phyloP scores from a whole-genome alignment of 1,140 invertebrate species.

The Procambarus clarkii region DNA sequence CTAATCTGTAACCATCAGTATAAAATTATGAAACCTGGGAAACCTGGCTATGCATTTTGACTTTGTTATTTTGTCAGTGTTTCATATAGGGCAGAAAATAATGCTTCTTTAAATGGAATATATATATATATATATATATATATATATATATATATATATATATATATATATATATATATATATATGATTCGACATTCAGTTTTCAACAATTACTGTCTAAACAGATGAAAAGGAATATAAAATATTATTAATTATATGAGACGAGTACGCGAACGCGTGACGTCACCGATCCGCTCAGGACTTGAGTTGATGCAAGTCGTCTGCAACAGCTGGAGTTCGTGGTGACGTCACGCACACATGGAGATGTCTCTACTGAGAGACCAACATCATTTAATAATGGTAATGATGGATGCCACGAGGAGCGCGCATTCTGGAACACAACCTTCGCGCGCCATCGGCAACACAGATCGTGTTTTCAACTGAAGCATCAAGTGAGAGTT shows the following conservation, averaged over 20 bases:
- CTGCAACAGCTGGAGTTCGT: not conserved
- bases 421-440: no score
- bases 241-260: no score
- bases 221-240: no score
- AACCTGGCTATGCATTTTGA: constrained; percentile 38
- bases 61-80: constrained; percentile 44
- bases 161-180: not conserved
- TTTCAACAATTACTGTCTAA: not conserved
- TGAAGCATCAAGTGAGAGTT: no score
- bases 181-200: not conserved
- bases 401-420: no score
- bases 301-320: not conserved
- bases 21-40: constrained; percentile 65
- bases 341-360: not conserved
- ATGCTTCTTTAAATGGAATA: not conserved
- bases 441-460: no score
- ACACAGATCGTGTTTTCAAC: no score
- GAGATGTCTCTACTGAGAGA: not conserved
- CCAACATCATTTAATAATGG: no score
- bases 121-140: no score
- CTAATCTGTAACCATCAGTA: constrained; percentile 54
- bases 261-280: not conserved
- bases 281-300: not conserved
- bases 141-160: no score
- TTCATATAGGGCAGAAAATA: constrained; percentile 40